Base-by-base conservation (phyloP, 1,140 invertebrate species). In the Hylaeus volcanicus region DNA sequence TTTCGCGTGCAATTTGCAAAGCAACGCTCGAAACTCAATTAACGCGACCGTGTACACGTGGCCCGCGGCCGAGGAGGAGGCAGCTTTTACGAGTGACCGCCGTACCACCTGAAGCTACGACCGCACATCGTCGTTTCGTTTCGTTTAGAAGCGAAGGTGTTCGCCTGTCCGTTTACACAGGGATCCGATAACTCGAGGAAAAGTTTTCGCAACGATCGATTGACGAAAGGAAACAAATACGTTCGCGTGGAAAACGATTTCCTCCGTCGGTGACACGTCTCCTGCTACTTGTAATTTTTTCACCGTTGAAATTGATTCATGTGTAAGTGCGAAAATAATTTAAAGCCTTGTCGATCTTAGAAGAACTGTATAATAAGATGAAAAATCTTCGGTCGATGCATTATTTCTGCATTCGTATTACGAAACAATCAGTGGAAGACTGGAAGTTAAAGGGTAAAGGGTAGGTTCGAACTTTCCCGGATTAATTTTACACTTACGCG, bases 21-120 rank as follows among this genome's bases (percentile, higher is more conserved):
- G 72, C 82, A 74, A 74, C 65, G 55, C 71, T 68, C 81, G 82
- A 83, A 84, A 84, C 82, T 78, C 71, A 64, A 85, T 84, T 84
- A 85, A 70, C 83, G 65, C 56, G 63, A 58, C 14, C 82, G 65
- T 78, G 82, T 82, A 76, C 83, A 66, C 9, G 66, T 43, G 26
- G 51, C 41, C 39, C n/a, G 55, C 43, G 39, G 58, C 5, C 45
- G 37, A 53, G 63, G 63, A 37, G 48, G 5, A 43, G 5, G 6
- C 60, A 37, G 15, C 55, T 61, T 61, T 63, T 48, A 8, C 69
- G 8, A 53, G 48, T 6, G 14, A 63, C 64, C 15, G 26, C 26
- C 26, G 26, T 26, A 26, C 26, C 26, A 26, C 26, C 26, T 26
- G 26, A 26, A 26, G 26, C 26, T 26, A n/a, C 58, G 11, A 26